These are phyloP conservation scores for Sebastes cheni DNA, from an alignment of 2,797 vertebrate genomes.

Conservation along the genomic window DNA sequence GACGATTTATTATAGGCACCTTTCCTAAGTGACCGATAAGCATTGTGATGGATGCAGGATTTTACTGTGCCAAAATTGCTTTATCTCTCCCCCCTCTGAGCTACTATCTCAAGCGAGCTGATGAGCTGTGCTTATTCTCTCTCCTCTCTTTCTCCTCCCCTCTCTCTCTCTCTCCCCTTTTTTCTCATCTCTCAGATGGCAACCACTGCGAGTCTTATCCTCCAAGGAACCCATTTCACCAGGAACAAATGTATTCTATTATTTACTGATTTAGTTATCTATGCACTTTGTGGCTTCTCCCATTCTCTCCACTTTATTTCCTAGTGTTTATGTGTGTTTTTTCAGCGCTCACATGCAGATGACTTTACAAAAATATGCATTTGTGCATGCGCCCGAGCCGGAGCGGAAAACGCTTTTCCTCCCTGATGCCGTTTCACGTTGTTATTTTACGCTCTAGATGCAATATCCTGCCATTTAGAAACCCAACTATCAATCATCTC, in stretches of 20 bases:
- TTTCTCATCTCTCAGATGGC: conserved; percentile 41
- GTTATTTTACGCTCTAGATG: conserved; percentile 40
- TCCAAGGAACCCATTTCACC: conserved; percentile 47
- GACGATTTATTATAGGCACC: conserved; percentile 79
- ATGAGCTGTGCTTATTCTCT: conserved; percentile 65
- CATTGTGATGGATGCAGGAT: conserved; percentile 79
- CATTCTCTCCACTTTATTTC: conserved; percentile 18
- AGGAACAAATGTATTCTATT: conserved; percentile 69
- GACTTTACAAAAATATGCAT: conserved; percentile 29
- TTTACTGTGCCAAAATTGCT: conserved; percentile 77
- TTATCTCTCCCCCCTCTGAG: conserved; percentile 74
- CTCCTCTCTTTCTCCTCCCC: conserved; percentile 33
- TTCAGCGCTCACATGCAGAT: neutral
- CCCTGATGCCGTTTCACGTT: conserved; percentile 39
- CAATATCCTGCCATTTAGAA: conserved; percentile 56
- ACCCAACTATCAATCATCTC: conserved; percentile 68
- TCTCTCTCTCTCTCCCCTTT: neutral
- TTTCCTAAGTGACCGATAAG: conserved; percentile 82
- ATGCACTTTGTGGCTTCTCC: conserved; percentile 47
- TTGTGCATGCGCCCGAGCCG: neutral
- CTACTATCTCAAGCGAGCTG: conserved; percentile 68
- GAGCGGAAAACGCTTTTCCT: conserved; percentile 5
- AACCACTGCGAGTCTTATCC: conserved; percentile 44
- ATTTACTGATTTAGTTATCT: conserved; percentile 61
- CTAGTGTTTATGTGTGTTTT: conserved; percentile 12